Percentiles rank a stretch among this genome's conserved stretches.
Conservation (phyloP, 2,797 vertebrate species). For the Macropus fuliginosus region DNA sequence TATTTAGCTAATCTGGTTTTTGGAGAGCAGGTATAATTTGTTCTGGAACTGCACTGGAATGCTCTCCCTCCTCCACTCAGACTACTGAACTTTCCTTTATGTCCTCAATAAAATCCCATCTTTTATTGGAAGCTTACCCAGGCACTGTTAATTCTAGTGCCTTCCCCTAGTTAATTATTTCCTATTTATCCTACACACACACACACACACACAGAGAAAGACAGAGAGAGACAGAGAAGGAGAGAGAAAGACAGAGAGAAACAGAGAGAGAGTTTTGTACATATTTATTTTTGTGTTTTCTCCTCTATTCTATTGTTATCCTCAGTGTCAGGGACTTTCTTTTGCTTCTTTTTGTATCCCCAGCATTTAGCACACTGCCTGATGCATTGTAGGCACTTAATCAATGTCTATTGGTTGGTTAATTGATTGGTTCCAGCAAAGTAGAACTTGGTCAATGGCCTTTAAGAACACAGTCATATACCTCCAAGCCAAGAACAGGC, state of each 20-base stretch:
- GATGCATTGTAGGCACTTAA: neutral
- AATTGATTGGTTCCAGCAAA: neutral
- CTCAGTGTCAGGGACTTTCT: neutral
- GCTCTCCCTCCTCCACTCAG: neutral
- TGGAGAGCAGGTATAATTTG: neutral
- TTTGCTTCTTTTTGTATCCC: neutral
- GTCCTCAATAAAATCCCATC: neutral
- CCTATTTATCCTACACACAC: neutral
- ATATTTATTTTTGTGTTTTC: neutral
- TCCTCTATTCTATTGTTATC: neutral
- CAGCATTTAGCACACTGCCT: neutral
- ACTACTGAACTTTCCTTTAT: neutral
- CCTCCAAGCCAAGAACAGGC: neutral
- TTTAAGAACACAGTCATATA: neutral
- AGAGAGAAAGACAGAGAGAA: too few species aligned
- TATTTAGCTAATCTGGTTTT: neutral
- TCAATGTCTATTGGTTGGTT: neutral
- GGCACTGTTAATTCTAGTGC: neutral
- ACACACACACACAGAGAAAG: too few species aligned
- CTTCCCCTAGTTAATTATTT: neutral
- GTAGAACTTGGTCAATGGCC: neutral
- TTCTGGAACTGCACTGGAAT: neutral
- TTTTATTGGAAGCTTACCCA: neutral
- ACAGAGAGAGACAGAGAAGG: too few species aligned
- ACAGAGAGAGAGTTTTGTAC: neutral